These are phyloP conservation scores for Arothron firmamentum DNA, from an alignment of 2,113 vertebrate species.

Conservation along the genomic window DNA sequence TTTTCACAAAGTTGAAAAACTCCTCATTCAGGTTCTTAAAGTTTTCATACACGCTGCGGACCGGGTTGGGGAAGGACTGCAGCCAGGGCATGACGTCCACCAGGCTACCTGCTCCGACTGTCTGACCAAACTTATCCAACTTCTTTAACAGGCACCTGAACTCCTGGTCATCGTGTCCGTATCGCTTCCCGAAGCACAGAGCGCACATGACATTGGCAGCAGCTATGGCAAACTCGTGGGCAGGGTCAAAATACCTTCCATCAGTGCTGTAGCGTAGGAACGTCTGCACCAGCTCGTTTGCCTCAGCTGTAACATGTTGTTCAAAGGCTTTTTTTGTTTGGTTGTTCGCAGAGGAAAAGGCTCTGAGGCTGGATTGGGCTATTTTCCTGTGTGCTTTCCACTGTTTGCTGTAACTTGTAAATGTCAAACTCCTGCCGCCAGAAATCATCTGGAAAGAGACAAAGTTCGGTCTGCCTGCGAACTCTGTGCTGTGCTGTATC, in stretches of 20 bases:
- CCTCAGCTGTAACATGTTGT: constrained; percentile 77
- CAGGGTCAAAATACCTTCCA: constrained; percentile 71
- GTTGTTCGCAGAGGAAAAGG: constrained; percentile 77
- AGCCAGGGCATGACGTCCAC: constrained; percentile 89
- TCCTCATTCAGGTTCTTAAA: constrained; percentile 81
- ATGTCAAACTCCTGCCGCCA: constrained; percentile 80
- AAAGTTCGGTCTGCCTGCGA: constrained; percentile 85
- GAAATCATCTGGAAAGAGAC: constrained; percentile 80
- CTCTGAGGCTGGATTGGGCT: constrained; percentile 77
- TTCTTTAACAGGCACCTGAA: constrained; percentile 75
- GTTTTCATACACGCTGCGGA: constrained; percentile 78
- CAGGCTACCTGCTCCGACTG: constrained; percentile 83
- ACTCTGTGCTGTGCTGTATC: constrained; percentile 73
- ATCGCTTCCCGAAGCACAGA: constrained; percentile 84
- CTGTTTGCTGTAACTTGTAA: constrained; percentile 75
- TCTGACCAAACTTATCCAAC: constrained; percentile 80
- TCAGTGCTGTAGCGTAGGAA: constrained; percentile 65
- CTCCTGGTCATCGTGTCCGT: constrained; percentile 77
- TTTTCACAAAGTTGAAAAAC: constrained; percentile 76
- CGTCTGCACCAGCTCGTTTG: constrained; percentile 71
- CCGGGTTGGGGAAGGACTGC: constrained; percentile 82
- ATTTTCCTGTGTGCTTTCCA: constrained; percentile 80
- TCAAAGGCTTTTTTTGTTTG: constrained; percentile 75
- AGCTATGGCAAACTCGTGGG: constrained; percentile 74
- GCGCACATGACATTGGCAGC: constrained; percentile 82